Evolutionary conservation across 2,113 vertebrate species (phyloP).

Genomic region (Peromyscus californicus): DNA sequence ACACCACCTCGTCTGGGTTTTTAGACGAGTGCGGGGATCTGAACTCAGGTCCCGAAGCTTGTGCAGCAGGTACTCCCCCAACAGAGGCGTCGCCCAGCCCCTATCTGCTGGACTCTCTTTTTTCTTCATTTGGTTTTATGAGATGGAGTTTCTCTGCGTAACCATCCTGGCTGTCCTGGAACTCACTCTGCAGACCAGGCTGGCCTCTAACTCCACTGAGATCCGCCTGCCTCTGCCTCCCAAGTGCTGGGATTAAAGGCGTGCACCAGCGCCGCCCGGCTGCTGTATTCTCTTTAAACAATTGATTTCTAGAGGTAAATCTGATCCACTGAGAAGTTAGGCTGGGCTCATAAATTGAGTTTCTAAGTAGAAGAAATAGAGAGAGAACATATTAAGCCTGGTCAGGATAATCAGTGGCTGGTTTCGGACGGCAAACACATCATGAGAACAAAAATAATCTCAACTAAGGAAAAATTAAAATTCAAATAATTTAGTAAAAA

Average conservation of each 20-base stretch:
- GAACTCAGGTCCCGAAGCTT: background rate
- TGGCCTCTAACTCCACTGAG: too few relatives aligned
- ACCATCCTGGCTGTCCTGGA: too few relatives aligned
- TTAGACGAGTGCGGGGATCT: too few relatives aligned
- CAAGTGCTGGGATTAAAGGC: too few relatives aligned
- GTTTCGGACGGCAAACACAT: background rate
- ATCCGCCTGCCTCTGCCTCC: too few relatives aligned
- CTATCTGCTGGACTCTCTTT: background rate
- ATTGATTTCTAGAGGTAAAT: constrained; percentile 15
- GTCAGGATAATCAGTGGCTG: background rate
- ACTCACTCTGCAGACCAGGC: too few relatives aligned
- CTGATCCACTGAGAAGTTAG: constrained; percentile 22
- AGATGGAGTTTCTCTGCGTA: too few relatives aligned
- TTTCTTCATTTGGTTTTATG: too few relatives aligned
- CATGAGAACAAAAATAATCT: constrained; percentile 14
- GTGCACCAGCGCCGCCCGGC: too few relatives aligned
- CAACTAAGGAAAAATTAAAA: background rate
- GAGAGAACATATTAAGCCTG: background rate
- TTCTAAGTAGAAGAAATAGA: constrained; percentile 10
- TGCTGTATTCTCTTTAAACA: background rate
- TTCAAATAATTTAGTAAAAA: background rate
- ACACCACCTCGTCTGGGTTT: background rate
- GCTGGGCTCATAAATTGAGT: background rate
- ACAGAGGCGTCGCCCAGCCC: background rate
- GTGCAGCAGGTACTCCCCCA: background rate